Base-by-base conservation (phyloP, 37 sponge, comb jelly and placozoan genomes). In the Halichondria panicea region DNA sequence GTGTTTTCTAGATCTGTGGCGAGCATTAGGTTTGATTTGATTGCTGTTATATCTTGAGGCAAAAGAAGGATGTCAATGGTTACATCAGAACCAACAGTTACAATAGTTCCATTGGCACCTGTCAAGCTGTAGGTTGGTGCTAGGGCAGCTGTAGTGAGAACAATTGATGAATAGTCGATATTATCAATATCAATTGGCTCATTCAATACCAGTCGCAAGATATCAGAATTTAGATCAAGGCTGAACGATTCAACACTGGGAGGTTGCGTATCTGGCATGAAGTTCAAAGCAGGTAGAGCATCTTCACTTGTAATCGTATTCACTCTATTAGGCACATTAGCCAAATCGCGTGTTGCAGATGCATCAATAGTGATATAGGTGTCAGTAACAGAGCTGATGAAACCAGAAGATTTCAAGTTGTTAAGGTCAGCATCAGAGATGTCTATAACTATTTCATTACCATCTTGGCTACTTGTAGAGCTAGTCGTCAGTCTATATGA, bases 381-480 rank as follows among this genome's bases (percentile, higher is more conserved):
- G 64, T 81, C 69, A 24, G 8, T 43, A 25, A 68, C 39, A 45
- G 33, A 53, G 27, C 48, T 74, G 19, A 87, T 89, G 75, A 95
- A 72, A 6, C 34, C 57, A 15, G 74, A 62, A 19, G 41, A 38
- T 66, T 95, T 95, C 70, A 95, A 22, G 13, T 76, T 41, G 57
- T 95, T 91, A 25, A 91, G 67, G 39, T 95, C 95, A 77, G 59
- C 52, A 2, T 19, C 22, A 35, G 92, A 91, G 1, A 95, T 24
- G 31, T 68, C 53, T 8, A 95, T 55, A n/a, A 37, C 55, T 7
- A 95, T 81, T 11, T 64, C 58, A 4, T 59, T 44, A 1, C 85
- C 92, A 53, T 81, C 63, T 25, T 46, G 52, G 15, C 76, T 71
- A 1, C 42, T 41, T 37, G 83, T 78, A 37, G 63, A 54, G 43